Base-by-base conservation (phyloP, 2,888 invertebrate species). In the Hydropsyche betteni region DNA sequence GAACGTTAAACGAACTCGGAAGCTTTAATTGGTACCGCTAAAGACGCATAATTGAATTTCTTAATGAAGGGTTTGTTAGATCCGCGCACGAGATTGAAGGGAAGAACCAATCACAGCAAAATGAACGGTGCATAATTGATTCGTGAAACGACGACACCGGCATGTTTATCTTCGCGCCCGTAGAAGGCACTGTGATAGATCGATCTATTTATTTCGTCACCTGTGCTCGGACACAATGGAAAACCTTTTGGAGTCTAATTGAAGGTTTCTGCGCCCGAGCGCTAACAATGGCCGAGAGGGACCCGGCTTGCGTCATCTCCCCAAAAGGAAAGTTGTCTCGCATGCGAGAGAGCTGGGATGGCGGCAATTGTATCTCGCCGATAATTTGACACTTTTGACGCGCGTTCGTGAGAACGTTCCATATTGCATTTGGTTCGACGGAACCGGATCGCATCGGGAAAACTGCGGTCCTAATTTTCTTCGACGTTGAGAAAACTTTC, bases 301-400 rank as follows among this genome's bases (percentile, higher is more conserved):
- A 36, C 34, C 34, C 34, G n/a, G 8, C 36, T 64, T 36, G 34
- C 64, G 10, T 64, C 64, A 64, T 64, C 36, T 36, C 64, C 64
- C 5, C 36, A 64, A 64, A 64, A 36, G 64, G 64, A 64, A 64
- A 64, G 64, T 64, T 64, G 64, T 34, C 64, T 24, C 12, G 24
- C 24, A 24, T 12, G 16, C 12, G 64, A 8, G 34, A 34, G 36
- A n/a, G 55, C 16, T 55, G 55, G 16, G 55, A 16, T 12, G 8
- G 58, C 58, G 24, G 10, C 44, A 10, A 10, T 44, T 8, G 44
- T 44, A 58, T 58, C 24, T 24, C 58, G 58, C 24, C 38, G 71
- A 71, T 75, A 75, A 75, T 75, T 75, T 71, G 75, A 75, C 75
- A 75, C 61, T 68, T 71, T 38, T 70, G 71, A 75, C 64, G 10